phyloP scores from a whole-genome alignment of 2,113 vertebrate genomes.

The Pristiophorus japonicus region DNA sequence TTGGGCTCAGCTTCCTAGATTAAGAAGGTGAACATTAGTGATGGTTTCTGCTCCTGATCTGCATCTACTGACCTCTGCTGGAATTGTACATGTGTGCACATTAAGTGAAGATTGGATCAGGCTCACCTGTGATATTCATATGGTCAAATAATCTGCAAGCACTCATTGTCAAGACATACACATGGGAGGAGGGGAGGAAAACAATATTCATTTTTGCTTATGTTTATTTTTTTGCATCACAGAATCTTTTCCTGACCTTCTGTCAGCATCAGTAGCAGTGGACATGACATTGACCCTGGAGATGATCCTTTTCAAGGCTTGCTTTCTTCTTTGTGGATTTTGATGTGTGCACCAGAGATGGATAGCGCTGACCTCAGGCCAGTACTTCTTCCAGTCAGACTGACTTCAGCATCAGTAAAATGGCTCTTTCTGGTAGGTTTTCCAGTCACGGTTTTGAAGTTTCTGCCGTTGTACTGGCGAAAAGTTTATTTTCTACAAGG shows the following conservation, averaged over 20 bases:
- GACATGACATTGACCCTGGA: not conserved
- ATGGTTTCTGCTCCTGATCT: not conserved
- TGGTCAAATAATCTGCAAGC: not conserved
- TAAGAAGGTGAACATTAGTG: not conserved
- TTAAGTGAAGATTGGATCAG: no score
- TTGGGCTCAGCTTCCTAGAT: not conserved
- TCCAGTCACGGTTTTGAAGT: not conserved
- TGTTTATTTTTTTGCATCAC: not conserved
- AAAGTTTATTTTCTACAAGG: no score
- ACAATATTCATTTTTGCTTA: not conserved
- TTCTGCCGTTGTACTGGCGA: not conserved
- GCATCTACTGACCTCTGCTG: no score
- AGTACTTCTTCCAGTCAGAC: not conserved
- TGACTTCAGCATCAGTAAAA: not conserved
- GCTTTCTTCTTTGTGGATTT: not conserved
- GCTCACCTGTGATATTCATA: not conserved
- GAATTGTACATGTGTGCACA: no score
- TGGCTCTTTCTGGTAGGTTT: not conserved
- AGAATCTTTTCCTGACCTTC: not conserved
- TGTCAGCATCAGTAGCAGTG: not conserved
- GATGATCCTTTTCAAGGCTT: no score
- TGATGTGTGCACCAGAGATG: not conserved
- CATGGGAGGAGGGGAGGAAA: not conserved
- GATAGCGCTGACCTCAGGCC: no score
- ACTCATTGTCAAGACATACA: not conserved